phyloP scores from a whole-genome alignment of 2,797 vertebrate genomes.

The Microctenopoma lineatum region DNA sequence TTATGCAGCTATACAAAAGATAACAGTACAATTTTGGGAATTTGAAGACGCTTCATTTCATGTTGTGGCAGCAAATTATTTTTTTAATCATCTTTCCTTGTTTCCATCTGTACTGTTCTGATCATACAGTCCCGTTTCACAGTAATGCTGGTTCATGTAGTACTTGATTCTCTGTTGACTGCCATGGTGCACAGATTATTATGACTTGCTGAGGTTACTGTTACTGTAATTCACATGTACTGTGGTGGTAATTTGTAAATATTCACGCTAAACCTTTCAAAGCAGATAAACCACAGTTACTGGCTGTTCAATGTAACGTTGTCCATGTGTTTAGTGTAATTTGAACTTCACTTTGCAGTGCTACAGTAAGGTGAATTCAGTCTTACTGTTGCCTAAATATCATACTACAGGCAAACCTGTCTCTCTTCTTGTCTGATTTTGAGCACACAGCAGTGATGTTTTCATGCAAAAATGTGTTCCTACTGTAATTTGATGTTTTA shows the following conservation, averaged over 20 bases:
- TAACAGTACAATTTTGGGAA: neutral
- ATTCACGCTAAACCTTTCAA: neutral
- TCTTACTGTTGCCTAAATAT: neutral
- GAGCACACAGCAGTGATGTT: neutral
- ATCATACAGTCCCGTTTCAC: constrained; percentile 1
- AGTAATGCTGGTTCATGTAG: constrained; percentile 17
- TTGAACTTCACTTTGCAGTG: neutral
- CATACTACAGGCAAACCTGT: neutral
- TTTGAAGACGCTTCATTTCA: constrained; percentile 13
- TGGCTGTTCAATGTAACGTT: neutral
- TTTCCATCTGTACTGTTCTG: constrained; percentile 17
- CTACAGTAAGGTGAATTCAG: neutral
- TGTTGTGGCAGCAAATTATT: constrained; percentile 8
- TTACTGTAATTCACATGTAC: constrained; percentile 10
- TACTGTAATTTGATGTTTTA: constrained; percentile 39
- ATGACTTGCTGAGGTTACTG: constrained; percentile 8
- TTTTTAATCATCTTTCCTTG: constrained; percentile 7
- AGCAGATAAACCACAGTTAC: neutral
- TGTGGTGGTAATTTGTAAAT: neutral
- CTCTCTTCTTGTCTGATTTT: neutral
- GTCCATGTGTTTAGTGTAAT: neutral
- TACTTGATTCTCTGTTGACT: constrained; percentile 33
- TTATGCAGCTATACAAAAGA: neutral
- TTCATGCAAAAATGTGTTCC: constrained; percentile 38
- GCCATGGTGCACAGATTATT: constrained; percentile 9